These are phyloP conservation scores for Stigmatopora argus DNA, from an alignment of 2,113 vertebrate genomes.

Conservation along the genomic window DNA sequence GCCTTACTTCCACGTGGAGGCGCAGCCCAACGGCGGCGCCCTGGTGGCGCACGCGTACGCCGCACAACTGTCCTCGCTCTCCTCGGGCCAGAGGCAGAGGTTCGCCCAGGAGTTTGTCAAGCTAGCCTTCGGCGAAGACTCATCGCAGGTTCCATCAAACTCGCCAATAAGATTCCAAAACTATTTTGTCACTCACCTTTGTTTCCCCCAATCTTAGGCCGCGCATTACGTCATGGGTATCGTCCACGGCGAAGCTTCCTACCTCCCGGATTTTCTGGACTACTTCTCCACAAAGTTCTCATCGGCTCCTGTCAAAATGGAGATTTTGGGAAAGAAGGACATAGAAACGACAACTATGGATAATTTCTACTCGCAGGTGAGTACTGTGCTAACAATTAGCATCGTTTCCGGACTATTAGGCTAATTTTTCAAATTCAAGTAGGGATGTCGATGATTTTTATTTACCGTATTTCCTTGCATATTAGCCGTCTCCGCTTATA, in stretches of 20 bases:
- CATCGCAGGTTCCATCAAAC: slow-evolving; percentile 60
- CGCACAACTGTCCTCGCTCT: slow-evolving; percentile 86
- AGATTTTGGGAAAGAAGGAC: slow-evolving; percentile 98
- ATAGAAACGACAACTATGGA: slow-evolving; percentile 98
- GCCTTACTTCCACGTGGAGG: slow-evolving; percentile 87
- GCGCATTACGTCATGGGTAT: slow-evolving; percentile 96
- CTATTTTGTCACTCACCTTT: background rate
- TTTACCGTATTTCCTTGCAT: too few relatives aligned
- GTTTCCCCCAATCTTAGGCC: slow-evolving; percentile 53
- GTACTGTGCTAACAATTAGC: background rate
- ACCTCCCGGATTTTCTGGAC: slow-evolving; percentile 96
- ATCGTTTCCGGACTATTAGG: too few relatives aligned
- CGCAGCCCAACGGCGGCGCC: slow-evolving; percentile 94
- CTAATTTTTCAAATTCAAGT: too few relatives aligned
- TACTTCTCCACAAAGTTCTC: slow-evolving; percentile 98
- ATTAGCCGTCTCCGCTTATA: too few relatives aligned
- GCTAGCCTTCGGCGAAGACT: slow-evolving; percentile 89
- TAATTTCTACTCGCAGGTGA: slow-evolving; percentile 96
- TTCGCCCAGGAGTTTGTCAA: slow-evolving; percentile 95
- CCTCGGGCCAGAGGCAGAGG: slow-evolving; percentile 83
- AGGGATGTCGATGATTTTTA: too few relatives aligned
- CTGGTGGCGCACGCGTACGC: slow-evolving; percentile 90
- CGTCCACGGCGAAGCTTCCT: slow-evolving; percentile 90
- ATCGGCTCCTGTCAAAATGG: slow-evolving; percentile 96
- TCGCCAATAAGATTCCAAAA: background rate